These are phyloP conservation scores for Coboldia fuscipes DNA, from an alignment of 1,140 invertebrate genomes.

Conservation along the genomic window DNA sequence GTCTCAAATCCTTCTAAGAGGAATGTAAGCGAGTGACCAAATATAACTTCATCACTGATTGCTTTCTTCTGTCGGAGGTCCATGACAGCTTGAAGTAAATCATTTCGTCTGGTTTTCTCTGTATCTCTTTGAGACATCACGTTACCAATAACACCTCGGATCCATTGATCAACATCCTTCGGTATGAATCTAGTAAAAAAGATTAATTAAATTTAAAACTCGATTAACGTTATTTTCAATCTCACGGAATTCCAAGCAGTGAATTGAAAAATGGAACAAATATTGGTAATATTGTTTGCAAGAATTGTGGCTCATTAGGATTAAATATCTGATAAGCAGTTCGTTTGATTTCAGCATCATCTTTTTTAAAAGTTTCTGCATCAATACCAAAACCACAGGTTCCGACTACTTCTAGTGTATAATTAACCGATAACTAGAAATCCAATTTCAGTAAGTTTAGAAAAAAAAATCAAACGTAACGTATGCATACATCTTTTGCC, in stretches of 20 bases:
- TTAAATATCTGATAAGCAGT: constrained; percentile 8
- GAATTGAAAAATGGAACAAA: constrained; percentile 7
- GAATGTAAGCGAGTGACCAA: constrained; percentile 11
- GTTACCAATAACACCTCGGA: constrained; percentile 5
- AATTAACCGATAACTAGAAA: constrained; percentile 6
- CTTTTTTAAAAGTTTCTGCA: constrained; percentile 5
- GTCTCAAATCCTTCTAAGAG: constrained; percentile 15
- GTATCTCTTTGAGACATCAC: neutral
- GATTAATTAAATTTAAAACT: neutral
- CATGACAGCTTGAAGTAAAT: constrained; percentile 7
- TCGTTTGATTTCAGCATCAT: constrained; percentile 5
- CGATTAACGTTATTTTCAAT: neutral
- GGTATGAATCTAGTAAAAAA: constrained; percentile 9
- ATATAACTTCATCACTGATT: constrained; percentile 5
- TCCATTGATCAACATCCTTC: constrained; percentile 6
- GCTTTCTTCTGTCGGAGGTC: constrained; percentile 3
- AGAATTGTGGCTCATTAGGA: constrained; percentile 7
- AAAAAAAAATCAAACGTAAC: neutral
- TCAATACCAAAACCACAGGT: constrained; percentile 10
- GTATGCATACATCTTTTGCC: constrained; percentile 4
- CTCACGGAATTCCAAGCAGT: constrained; percentile 9
- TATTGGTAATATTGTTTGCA: constrained; percentile 10
- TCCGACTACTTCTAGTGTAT: constrained; percentile 11
- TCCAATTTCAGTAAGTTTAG: neutral
- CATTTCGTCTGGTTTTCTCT: neutral